These are phyloP conservation scores for Linepithema humile DNA, from an alignment of 1,140 invertebrate genomes.

Conservation along the genomic window DNA sequence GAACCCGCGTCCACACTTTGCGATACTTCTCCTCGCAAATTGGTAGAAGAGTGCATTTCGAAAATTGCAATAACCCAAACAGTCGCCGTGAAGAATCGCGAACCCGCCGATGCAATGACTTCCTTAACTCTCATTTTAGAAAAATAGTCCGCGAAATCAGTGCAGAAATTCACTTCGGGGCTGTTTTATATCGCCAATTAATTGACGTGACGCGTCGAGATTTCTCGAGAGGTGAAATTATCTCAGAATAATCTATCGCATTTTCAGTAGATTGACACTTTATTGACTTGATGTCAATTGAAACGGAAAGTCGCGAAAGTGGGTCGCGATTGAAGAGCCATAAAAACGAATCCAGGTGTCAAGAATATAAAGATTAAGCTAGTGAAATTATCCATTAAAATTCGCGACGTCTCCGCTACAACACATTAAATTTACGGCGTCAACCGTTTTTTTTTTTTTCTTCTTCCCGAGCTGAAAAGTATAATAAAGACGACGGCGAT, in stretches of 20 bases:
- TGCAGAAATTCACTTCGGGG: neutral
- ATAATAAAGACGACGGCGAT: conserved; percentile 21
- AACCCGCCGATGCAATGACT: neutral
- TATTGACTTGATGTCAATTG: conserved; percentile 35
- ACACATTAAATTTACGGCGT: no score
- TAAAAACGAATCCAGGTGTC: neutral
- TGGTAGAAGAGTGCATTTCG: conserved; percentile 29
- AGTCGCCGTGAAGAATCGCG: neutral
- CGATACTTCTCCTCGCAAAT: conserved; percentile 12
- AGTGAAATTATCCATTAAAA: neutral
- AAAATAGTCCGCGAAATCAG: neutral
- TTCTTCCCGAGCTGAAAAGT: conserved; percentile 4
- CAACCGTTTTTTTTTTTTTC: neutral
- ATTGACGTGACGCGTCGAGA: conserved; percentile 10
- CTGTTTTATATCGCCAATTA: conserved; percentile 9
- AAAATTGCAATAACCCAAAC: conserved; percentile 16
- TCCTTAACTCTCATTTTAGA: neutral
- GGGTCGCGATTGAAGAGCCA: neutral
- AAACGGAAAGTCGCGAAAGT: conserved; percentile 18
- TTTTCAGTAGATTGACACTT: conserved; percentile 25
- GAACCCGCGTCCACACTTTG: conserved; percentile 32
- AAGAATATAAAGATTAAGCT: neutral
- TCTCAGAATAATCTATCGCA: neutral
- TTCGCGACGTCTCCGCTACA: neutral
- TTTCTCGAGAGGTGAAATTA: neutral